Base-by-base conservation (phyloP, 2,888 invertebrate species). In the Sthenelais limicola region DNA sequence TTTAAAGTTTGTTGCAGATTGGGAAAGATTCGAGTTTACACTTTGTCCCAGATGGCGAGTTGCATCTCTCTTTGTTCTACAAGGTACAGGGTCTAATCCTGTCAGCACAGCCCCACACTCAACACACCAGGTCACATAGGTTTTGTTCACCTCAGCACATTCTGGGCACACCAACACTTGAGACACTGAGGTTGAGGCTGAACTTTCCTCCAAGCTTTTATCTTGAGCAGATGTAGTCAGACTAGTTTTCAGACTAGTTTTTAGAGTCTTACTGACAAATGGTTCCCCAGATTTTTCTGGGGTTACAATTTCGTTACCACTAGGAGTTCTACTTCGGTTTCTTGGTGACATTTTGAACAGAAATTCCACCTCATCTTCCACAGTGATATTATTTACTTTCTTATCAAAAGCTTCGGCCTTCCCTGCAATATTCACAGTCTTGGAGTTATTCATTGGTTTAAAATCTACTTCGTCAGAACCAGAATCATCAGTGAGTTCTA, bases 121-220 rank as follows among this genome's bases (percentile, higher is more conserved):
- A 5, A 80, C 75, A 69, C 85, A 85, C 84, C 84, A 84, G 3
- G 82, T 78, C 81, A 84, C 82, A 71, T 84, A 83, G 21, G 78
- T 78, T 71, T 83, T 83, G 69, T 84, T 85, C 32, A 81, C 68
- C 18, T 81, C 78, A 18, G 75, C 73, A 76, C 85, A 85, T 52
- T 83, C 83, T 3, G 82, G 82, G 68, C 85, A 85, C 3, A 81
- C 76, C 43, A 79, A 77, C 15, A 81, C 76, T 49, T 76, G 35
- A 2, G 35, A n/a, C 15, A 38, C n/a, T n/a, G n/a, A 3, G n/a
- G 62, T 38, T 1, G 62, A 62, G 15, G 38, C 26, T 21, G 24
- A 35, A 7, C 38, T 38, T 24, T 24, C 21, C 7, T 62, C 62
- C 18, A 62, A 62, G 3, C 32, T 33, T 1, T 21, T 35, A 24